Percentiles rank a stretch among this genome's conserved stretches.
These are phyloP conservation scores for Hemiprocne comata DNA, from an alignment of 2,113 vertebrate species.

Conservation along the genomic window DNA sequence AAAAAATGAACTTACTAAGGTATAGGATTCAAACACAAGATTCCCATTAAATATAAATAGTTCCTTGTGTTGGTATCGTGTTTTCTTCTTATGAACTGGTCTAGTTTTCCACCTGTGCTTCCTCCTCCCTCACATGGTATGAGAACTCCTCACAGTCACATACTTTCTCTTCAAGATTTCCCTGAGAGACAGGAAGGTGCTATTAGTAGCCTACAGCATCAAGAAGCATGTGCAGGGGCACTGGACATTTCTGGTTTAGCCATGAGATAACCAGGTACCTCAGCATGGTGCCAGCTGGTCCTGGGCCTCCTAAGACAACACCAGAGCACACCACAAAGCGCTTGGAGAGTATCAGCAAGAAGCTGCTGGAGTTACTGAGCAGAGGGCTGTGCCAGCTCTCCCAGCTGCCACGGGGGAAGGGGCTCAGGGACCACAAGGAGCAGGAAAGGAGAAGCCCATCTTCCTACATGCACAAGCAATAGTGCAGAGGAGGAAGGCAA, in stretches of 20 bases:
- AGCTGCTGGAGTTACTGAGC: not conserved
- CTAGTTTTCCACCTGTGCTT: not conserved
- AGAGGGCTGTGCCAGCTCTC: not conserved
- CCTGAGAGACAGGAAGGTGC: not conserved
- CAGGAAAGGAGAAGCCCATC: not conserved
- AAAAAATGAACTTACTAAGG: not conserved
- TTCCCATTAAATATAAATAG: not conserved
- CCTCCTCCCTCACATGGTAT: not conserved
- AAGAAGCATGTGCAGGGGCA: not conserved
- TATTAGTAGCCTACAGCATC: not conserved
- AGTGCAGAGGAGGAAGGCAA: not conserved
- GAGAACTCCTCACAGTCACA: not conserved
- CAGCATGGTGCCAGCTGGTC: not conserved
- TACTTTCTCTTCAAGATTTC: not conserved
- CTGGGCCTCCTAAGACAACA: not conserved
- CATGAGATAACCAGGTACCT: not conserved
- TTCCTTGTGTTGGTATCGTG: rapidly evolving
- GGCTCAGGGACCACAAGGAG: not conserved
- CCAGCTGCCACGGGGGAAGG: rapidly evolving
- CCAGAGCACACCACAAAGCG: not conserved
- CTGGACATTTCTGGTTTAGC: not conserved
- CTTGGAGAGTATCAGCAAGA: not conserved
- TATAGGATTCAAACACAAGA: not conserved
- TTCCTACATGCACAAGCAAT: not conserved
- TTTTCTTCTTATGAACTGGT: not conserved